Conservation (phyloP, 1,140 invertebrate species). For the Neelides sp. region DNA sequence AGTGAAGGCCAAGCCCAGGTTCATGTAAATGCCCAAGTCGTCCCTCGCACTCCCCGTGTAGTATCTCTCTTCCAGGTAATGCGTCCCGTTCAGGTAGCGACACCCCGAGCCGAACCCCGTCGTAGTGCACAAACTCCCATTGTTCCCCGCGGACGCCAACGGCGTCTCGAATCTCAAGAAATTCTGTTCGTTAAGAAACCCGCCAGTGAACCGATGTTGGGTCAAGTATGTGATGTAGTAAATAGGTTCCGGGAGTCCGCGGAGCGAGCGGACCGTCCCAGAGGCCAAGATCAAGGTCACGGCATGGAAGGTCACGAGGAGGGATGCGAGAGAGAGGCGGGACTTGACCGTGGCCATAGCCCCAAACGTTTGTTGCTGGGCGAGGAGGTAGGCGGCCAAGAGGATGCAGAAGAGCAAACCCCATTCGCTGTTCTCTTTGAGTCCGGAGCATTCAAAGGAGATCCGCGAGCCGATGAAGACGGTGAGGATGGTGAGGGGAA, state of each 20-base stretch:
- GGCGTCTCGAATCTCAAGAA: conserved; percentile 38
- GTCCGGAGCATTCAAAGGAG: conserved; percentile 45
- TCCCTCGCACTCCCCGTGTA: conserved; percentile 34
- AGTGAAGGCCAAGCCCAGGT: conserved; percentile 67
- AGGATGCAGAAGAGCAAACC: conserved; percentile 49
- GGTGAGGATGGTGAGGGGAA: conserved; percentile 65
- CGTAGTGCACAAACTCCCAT: conserved; percentile 18
- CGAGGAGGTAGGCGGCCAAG: conserved; percentile 64
- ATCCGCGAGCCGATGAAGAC: conserved; percentile 51
- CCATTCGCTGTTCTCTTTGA: conserved; percentile 37
- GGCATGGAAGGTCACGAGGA: conserved; percentile 58
- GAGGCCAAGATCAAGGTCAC: conserved; percentile 61
- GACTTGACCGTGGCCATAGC: conserved; percentile 67
- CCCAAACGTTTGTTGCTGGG: conserved; percentile 70
- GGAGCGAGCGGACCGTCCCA: conserved; percentile 44
- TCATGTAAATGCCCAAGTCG: conserved; percentile 53
- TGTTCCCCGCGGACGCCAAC: conserved; percentile 9
- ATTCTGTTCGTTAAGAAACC: conserved; percentile 53
- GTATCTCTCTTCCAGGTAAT: conserved; percentile 59
- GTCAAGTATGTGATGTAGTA: conserved; percentile 64
- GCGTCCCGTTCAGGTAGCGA: conserved; percentile 55
- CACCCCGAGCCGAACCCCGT: conserved; percentile 44
- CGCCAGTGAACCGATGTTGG: conserved; percentile 61
- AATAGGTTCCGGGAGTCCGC: conserved; percentile 60
- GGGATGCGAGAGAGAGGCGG: conserved; percentile 56